Base-by-base conservation (phyloP, 2,888 invertebrate genomes). In the Drosophila mimica region DNA sequence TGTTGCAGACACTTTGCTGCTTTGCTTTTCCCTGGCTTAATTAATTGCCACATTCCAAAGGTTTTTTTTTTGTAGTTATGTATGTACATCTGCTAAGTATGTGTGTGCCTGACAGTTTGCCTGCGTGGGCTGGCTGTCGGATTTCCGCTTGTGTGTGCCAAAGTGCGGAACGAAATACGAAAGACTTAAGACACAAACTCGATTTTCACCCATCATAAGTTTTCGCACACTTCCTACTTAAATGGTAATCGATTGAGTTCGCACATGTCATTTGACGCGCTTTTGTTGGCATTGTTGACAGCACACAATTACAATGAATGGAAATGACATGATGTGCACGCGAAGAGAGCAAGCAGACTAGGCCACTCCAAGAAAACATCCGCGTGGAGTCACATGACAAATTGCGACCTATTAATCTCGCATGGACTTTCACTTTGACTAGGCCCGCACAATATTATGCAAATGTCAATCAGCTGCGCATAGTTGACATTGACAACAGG, bases 351-450 rank as follows among this genome's bases (percentile, higher is more conserved):
- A 53, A 38, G n/a, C 13, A 56, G 54, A 56, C 38, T 38, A 62
- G 61, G 58, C 49, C 52, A 48, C 46, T 52, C 69, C 59, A 70
- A 78, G 67, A 78, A 70, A 74, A 73, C 48, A 56, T 48, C 57
- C 62, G 61, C 43, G 17, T 66, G 58, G 59, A 79, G 82, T 69
- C 53, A 57, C 82, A 80, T 88, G 84, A 88, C 88, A 89, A 88
- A 88, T 88, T 79, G 74, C 80, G 73, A 78, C 88, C 89, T 83
- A 88, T 88, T 89, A 85, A 89, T 88, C 87, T 89, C 70, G 59
- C 85, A 76, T 69, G 43, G 83, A 88, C 88, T 88, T 88, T 88
- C 88, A 85, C 88, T 84, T 84, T 73, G 76, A 61, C 46, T 46
- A 65, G 49, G 57, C 78, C 66, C 62, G 34, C 62, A 53, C 65